phyloP scores from a whole-genome alignment of 1,140 invertebrate species.

The Myzus persicae region DNA sequence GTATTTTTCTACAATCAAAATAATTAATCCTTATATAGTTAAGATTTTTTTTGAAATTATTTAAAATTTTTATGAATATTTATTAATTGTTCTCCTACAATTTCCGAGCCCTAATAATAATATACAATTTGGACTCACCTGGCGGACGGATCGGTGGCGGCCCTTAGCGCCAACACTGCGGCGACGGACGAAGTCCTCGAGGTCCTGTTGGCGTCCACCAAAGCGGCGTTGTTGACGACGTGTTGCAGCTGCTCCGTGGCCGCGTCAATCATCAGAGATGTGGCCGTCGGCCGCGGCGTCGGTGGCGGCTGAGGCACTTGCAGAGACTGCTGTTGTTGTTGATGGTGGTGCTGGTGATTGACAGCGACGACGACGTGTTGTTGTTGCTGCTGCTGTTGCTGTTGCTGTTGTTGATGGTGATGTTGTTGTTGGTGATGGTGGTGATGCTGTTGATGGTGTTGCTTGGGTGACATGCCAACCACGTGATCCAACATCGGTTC shows the following conservation, averaged over 20 bases:
- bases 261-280: slow-evolving; percentile 18
- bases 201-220: background rate
- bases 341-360: background rate
- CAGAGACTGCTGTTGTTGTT: background rate
- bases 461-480: slow-evolving; percentile 75
- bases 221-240: background rate
- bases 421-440: slow-evolving; percentile 70
- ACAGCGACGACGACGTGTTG: background rate
- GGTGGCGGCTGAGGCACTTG: background rate
- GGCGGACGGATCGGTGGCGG: background rate
- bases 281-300: background rate
- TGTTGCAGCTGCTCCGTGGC: background rate
- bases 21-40: no score
- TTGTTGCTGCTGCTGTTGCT: background rate
- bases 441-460: slow-evolving; percentile 77
- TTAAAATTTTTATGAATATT: no score
- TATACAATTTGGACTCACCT: background rate
- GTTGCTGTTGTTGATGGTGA: background rate
- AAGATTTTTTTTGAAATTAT: no score
- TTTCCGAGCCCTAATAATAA: background rate
- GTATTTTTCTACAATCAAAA: no score
- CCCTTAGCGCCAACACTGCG: background rate
- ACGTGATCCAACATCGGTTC: slow-evolving; percentile 66
- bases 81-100: no score
- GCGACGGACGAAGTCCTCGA: background rate